Conservation (phyloP, 2,113 vertebrate genomes). For the Callocephalon fimbriatum region DNA sequence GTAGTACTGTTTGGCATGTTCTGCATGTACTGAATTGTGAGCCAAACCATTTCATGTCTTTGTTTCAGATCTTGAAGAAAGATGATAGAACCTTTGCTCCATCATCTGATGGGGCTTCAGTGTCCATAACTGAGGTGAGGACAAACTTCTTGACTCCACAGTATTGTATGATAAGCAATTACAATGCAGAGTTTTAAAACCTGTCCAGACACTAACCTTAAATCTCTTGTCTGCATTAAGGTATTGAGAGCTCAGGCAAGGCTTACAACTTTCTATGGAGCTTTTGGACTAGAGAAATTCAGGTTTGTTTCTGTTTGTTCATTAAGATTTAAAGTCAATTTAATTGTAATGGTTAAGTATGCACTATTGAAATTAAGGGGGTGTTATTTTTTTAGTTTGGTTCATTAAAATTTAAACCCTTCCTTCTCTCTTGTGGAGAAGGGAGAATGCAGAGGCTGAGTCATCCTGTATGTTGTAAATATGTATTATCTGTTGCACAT, state of each 20-base stretch:
- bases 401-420: background rate
- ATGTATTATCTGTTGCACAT: background rate
- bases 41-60: background rate
- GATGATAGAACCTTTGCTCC: constrained; percentile 41
- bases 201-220: background rate
- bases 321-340: background rate
- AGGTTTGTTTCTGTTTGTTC: constrained; percentile 78
- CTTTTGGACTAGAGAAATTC: constrained; percentile 88
- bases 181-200: background rate
- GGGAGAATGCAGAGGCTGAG: background rate
- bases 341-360: background rate
- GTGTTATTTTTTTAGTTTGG: background rate
- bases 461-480: background rate
- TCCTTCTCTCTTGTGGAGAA: background rate
- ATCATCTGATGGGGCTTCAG: constrained; percentile 28
- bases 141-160: background rate
- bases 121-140: constrained; percentile 76
- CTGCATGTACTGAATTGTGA: background rate
- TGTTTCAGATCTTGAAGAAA: constrained; percentile 76
- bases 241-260: constrained; percentile 87
- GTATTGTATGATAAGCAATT: background rate
- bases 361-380: background rate
- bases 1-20: background rate
- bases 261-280: constrained; percentile 91
- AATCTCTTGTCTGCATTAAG: constrained; percentile 64